phyloP scores from a whole-genome alignment of 2,113 vertebrate genomes.

The Oenanthe melanoleuca region DNA sequence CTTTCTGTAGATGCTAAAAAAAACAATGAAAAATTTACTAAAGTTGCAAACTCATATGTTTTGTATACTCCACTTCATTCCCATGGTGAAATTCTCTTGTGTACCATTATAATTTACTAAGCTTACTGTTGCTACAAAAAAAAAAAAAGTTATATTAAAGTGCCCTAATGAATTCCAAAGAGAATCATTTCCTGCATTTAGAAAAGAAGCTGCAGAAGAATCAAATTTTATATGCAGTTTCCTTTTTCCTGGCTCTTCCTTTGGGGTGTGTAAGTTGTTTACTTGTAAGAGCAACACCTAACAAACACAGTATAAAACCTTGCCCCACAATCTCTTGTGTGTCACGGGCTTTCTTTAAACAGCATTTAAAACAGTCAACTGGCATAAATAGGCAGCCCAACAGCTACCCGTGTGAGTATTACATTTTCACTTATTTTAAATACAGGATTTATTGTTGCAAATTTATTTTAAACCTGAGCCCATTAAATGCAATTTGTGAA shows the following conservation, averaged over 20 bases:
- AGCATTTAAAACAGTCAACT: neutral
- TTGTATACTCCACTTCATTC: slow-evolving; percentile 5
- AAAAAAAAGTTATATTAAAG: neutral
- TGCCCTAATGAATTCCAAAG: slow-evolving; percentile 1
- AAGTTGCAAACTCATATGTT: neutral
- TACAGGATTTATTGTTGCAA: neutral
- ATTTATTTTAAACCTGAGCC: neutral
- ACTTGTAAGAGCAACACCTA: slow-evolving; percentile 51
- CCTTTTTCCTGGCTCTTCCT: slow-evolving; percentile 66
- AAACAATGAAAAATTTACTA: neutral
- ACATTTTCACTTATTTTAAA: neutral
- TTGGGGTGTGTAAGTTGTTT: slow-evolving; percentile 57
- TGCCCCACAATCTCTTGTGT: neutral
- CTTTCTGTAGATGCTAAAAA: neutral
- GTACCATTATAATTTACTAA: neutral
- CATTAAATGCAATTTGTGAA: neutral
- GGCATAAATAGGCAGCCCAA: neutral
- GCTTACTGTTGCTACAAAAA: neutral
- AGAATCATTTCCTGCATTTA: slow-evolving; percentile 30
- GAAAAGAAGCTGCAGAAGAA: slow-evolving; percentile 25
- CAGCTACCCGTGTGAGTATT: neutral
- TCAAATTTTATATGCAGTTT: slow-evolving; percentile 62
- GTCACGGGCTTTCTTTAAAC: neutral
- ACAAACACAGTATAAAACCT: slow-evolving; percentile 50
- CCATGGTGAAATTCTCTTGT: slow-evolving; percentile 14